Evolutionary conservation across 2,113 vertebrate species (phyloP).

Genomic region (Crotalus tigris): DNA sequence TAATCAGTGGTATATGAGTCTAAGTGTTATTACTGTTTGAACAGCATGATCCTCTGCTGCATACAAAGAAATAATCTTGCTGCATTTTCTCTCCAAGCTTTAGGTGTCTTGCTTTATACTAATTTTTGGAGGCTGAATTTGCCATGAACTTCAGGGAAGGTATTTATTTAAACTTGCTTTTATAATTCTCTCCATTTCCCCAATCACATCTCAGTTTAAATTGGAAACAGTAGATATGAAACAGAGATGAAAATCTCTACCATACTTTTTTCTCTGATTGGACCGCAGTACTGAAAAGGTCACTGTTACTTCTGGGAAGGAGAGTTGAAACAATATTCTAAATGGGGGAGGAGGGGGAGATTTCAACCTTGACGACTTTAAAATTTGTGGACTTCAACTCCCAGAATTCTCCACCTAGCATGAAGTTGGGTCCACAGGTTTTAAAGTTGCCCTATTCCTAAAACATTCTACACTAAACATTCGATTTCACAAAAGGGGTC

Average conservation of each 20-base stretch:
- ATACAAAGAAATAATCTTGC: not conserved
- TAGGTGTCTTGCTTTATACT: not conserved
- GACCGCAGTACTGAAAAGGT: not conserved
- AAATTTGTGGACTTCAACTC: not conserved
- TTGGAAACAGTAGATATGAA: not conserved
- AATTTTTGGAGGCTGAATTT: not conserved
- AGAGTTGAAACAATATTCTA: not conserved
- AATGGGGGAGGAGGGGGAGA: not conserved
- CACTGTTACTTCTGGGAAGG: not conserved
- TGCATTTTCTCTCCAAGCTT: not conserved
- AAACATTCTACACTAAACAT: not conserved
- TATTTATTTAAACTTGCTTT: not conserved
- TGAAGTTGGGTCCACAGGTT: not conserved
- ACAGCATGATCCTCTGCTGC: not conserved
- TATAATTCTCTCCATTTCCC: not conserved
- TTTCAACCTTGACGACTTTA: not conserved
- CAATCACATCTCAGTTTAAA: not conserved
- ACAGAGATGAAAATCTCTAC: not conserved
- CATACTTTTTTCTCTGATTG: not conserved
- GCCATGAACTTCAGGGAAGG: not conserved
- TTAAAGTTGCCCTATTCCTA: not conserved
- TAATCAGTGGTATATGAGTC: not conserved
- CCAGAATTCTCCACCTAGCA: not conserved
- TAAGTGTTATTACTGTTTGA: not conserved
- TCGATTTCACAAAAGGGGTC: not conserved